These are phyloP conservation scores for Drosophila maculinotata DNA, from an alignment of 2,888 invertebrate genomes.

Conservation along the genomic window DNA sequence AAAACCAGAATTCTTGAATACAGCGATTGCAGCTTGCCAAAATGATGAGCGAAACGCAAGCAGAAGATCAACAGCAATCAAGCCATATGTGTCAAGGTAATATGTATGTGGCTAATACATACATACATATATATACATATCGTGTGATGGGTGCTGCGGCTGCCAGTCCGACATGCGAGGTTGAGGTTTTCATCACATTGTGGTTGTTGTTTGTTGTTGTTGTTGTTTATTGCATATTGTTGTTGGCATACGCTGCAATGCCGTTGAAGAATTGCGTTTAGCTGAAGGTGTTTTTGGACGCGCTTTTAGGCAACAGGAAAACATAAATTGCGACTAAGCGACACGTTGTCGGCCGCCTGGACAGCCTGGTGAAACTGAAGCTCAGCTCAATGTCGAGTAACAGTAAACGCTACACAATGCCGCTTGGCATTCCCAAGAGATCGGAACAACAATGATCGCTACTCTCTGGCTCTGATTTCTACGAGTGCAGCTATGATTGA, in stretches of 20 bases:
- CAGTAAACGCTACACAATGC: constrained; percentile 46
- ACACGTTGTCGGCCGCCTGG: constrained; percentile 51
- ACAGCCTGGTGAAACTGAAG: constrained; percentile 45
- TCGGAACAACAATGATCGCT: constrained; percentile 20
- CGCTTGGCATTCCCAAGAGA: constrained; percentile 34
- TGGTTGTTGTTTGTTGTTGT: constrained; percentile 17
- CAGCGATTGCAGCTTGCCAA: constrained; percentile 34
- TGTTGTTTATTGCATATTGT: constrained; percentile 6
- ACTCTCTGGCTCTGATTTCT: constrained; percentile 27
- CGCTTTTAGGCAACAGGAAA: constrained; percentile 69
- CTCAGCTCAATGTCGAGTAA: constrained; percentile 61
- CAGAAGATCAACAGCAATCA: constrained; percentile 53
- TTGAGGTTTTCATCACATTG: constrained; percentile 47
- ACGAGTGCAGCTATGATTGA: constrained; percentile 61
- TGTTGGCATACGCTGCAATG: constrained; percentile 19
- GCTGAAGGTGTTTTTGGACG: constrained; percentile 52
- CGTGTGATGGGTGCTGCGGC: constrained; percentile 21
- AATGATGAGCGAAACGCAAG: constrained; percentile 37
- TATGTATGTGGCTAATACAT: constrained; percentile 48
- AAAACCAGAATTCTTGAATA: constrained; percentile 2
- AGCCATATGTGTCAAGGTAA: constrained; percentile 76
- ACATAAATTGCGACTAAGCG: constrained; percentile 73
- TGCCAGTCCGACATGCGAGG: constrained; percentile 38
- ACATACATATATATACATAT: constrained; percentile 1
- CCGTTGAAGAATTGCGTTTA: constrained; percentile 20